Evolutionary conservation across 2,888 invertebrate genomes (phyloP).

Genomic region (Eucera pruinosa): DNA sequence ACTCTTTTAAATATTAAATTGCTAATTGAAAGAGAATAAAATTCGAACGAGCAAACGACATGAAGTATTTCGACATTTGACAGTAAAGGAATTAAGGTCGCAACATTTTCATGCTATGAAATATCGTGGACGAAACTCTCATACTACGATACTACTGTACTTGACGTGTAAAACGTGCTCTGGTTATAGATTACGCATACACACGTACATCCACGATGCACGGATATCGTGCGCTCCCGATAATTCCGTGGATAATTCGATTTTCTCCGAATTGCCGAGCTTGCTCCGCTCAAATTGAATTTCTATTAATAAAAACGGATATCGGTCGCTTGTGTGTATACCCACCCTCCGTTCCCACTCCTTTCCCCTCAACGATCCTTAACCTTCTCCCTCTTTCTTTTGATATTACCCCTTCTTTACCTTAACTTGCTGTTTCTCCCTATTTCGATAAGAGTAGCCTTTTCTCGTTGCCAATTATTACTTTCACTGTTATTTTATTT

Average conservation of each 20-base stretch:
- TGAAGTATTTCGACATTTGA: slow-evolving; percentile 9
- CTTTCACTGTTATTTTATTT: slow-evolving; percentile 23
- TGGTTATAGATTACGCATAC: slow-evolving; percentile 39
- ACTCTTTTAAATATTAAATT: no score
- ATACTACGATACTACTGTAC: slow-evolving; percentile 25
- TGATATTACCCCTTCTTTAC: no score
- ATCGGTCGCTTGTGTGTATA: slow-evolving; percentile 69
- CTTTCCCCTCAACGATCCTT: slow-evolving; percentile 14
- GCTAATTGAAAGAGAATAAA: no score
- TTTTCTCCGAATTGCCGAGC: slow-evolving; percentile 77
- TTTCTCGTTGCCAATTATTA: slow-evolving; percentile 39
- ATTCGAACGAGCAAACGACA: slow-evolving; percentile 6
- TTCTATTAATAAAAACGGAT: slow-evolving; percentile 80
- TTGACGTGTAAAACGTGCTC: slow-evolving; percentile 54
- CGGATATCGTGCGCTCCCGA: slow-evolving; percentile 73
- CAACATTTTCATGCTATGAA: slow-evolving; percentile 44
- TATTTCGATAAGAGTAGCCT: slow-evolving; percentile 21
- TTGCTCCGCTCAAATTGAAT: slow-evolving; percentile 79
- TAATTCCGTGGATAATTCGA: slow-evolving; percentile 81
- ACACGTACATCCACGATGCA: slow-evolving; percentile 28
- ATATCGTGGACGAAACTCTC: slow-evolving; percentile 48
- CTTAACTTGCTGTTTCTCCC: no score
- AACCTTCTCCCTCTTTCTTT: slow-evolving; percentile 26
- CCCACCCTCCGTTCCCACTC: slow-evolving; percentile 17
- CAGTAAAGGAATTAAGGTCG: slow-evolving; percentile 19